Evolutionary conservation across 2,797 vertebrate genomes (phyloP).

Genomic region (Anabas testudineus): DNA sequence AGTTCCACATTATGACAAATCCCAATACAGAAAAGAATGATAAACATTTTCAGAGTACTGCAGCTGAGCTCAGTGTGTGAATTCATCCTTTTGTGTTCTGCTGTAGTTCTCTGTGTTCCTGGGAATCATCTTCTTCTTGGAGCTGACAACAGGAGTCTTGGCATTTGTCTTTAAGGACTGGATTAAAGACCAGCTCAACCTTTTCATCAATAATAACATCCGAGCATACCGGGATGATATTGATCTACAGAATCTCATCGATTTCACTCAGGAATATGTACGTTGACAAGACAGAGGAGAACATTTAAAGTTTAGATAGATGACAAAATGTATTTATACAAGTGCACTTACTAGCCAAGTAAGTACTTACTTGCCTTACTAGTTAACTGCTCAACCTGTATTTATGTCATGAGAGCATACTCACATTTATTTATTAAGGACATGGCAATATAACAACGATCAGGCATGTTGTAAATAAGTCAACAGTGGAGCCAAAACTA

Average conservation of each 20-base stretch:
- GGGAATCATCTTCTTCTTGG: slow-evolving; percentile 98
- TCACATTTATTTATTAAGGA: too few relatives aligned
- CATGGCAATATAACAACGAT: too few relatives aligned
- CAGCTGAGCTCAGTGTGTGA: not conserved
- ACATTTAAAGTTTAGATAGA: not conserved
- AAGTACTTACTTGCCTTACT: too few relatives aligned
- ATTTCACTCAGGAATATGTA: slow-evolving; percentile 99
- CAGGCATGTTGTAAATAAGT: too few relatives aligned
- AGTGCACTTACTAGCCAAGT: not conserved
- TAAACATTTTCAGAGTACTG: not conserved
- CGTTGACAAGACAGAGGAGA: slow-evolving; percentile 49
- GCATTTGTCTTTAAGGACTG: slow-evolving; percentile 99
- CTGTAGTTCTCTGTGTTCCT: slow-evolving; percentile 95
- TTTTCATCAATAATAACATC: slow-evolving; percentile 99
- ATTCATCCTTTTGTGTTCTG: not conserved
- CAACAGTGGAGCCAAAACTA: too few relatives aligned
- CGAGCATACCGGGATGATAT: slow-evolving; percentile 97
- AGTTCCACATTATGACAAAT: slow-evolving; percentile 65
- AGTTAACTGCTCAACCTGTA: too few relatives aligned
- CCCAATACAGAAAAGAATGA: not conserved
- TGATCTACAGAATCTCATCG: slow-evolving; percentile 97
- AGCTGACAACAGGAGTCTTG: slow-evolving; percentile 94
- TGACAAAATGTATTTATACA: not conserved
- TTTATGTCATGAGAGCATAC: too few relatives aligned
- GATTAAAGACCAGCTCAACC: slow-evolving; percentile 98